A percentile compares a stretch with the other conserved stretches of the same genome.
These are phyloP conservation scores for Parauchenoglanis punctatus DNA, from an alignment of 2,797 vertebrate species.

Conservation along the genomic window DNA sequence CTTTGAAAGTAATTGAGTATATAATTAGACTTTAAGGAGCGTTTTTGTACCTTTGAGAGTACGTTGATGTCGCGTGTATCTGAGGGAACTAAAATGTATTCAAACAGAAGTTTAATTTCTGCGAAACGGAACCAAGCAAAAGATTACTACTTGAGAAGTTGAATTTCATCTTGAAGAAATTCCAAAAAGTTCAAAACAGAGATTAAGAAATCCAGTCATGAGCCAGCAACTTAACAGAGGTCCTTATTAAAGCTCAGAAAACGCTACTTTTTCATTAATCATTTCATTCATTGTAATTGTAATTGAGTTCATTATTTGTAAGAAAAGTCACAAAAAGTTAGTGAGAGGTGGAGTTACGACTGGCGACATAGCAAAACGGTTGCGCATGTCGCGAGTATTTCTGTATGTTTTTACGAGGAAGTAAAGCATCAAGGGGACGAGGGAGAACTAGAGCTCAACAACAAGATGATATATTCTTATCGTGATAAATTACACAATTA, in stretches of 20 bases:
- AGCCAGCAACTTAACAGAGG: background rate
- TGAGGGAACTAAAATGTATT: background rate
- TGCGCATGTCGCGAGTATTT: background rate
- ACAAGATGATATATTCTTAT: background rate
- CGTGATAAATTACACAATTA: no score
- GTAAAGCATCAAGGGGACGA: background rate
- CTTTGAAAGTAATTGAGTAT: background rate
- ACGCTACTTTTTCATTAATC: background rate
- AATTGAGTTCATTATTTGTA: background rate
- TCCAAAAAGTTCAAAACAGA: no score
- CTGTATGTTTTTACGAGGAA: background rate
- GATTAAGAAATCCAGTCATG: background rate
- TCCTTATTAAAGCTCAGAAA: background rate
- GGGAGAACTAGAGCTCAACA: background rate
- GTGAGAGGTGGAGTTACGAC: background rate
- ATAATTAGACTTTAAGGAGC: background rate
- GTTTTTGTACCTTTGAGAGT: background rate
- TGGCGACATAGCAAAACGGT: background rate
- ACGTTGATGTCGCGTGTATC: background rate
- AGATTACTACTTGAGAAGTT: background rate
- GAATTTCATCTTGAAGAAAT: background rate
- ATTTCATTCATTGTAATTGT: no score
- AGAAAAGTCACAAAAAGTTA: background rate
- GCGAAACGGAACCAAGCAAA: background rate
- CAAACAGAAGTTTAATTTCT: background rate